These are phyloP conservation scores for Tetramorium simillimum DNA, from an alignment of 1,140 invertebrate species.

Conservation along the genomic window DNA sequence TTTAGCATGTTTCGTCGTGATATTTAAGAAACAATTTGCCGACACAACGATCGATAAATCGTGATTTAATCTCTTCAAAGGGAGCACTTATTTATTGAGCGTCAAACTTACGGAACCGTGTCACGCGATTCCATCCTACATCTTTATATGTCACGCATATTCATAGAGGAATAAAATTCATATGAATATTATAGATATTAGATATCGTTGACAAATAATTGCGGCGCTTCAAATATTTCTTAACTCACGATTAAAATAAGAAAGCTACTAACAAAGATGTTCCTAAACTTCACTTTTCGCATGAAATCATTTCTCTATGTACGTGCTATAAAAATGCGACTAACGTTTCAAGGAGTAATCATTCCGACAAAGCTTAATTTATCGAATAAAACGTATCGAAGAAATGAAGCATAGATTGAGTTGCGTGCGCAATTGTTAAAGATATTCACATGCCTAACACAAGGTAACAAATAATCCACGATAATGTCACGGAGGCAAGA, in stretches of 20 bases:
- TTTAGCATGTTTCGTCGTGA: neutral
- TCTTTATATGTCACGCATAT: constrained; percentile 49
- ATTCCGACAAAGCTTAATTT: neutral
- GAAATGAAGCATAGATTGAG: neutral
- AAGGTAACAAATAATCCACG: constrained; percentile 45
- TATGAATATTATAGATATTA: constrained; percentile 11
- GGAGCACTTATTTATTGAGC: constrained; percentile 53
- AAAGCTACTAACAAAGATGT: neutral
- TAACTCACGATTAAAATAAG: neutral
- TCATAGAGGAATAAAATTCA: constrained; percentile 11
- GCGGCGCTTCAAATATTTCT: neutral
- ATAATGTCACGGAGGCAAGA: constrained; percentile 30
- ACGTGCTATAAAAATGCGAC: neutral
- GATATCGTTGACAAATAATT: constrained; percentile 17
- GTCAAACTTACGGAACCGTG: constrained; percentile 50
- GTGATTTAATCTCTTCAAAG: constrained; percentile 42
- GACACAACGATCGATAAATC: constrained; percentile 51
- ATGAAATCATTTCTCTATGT: neutral
- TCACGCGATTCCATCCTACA: constrained; percentile 59
- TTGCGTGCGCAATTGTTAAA: constrained; percentile 11
- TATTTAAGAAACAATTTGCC: constrained; percentile 26
- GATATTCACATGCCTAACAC: constrained; percentile 28
- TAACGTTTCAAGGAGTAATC: neutral
- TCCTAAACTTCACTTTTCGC: neutral
- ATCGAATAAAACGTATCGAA: neutral